Evolutionary conservation across 2,888 invertebrate species (phyloP).

Genomic region (Altica lythri): DNA sequence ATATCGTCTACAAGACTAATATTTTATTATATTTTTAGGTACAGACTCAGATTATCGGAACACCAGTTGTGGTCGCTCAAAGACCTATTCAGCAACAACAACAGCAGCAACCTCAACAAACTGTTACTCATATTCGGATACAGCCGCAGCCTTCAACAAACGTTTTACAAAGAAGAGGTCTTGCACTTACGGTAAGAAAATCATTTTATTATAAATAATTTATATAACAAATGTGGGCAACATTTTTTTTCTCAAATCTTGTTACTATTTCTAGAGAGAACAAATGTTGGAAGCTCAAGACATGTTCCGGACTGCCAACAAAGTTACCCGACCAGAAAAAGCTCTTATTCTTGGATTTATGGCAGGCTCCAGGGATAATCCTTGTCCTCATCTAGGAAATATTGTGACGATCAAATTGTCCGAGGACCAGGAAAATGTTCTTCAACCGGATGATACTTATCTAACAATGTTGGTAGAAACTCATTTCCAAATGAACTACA

Average conservation of each 20-base stretch:
- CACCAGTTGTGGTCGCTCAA: conserved; percentile 60
- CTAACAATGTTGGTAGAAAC: conserved; percentile 84
- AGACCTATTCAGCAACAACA: conserved; percentile 53
- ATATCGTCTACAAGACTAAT: no score
- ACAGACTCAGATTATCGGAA: conserved; percentile 57
- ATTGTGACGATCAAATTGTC: conserved; percentile 95
- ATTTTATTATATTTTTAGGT: conserved; percentile 23
- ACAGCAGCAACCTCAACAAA: conserved; percentile 52
- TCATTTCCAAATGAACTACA: conserved; percentile 98
- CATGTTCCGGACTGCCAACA: conserved; percentile 95
- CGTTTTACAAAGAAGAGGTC: conserved; percentile 65
- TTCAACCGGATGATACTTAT: conserved; percentile 82
- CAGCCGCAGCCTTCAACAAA: conserved; percentile 61
- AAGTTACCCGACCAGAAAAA: conserved; percentile 95
- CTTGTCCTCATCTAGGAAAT: conserved; percentile 95
- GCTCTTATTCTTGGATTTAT: conserved; percentile 97
- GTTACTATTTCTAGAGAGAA: conserved; percentile 72
- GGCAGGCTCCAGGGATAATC: conserved; percentile 98
- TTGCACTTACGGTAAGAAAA: conserved; percentile 69
- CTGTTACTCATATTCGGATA: conserved; percentile 62
- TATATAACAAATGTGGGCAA: not conserved
- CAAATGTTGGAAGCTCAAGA: conserved; percentile 97
- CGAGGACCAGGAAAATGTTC: conserved; percentile 87
- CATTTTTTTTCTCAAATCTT: not conserved
- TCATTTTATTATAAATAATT: not conserved